Evolutionary conservation across 2,888 invertebrate genomes (phyloP).

Genomic region (Cerastis leucographa): DNA sequence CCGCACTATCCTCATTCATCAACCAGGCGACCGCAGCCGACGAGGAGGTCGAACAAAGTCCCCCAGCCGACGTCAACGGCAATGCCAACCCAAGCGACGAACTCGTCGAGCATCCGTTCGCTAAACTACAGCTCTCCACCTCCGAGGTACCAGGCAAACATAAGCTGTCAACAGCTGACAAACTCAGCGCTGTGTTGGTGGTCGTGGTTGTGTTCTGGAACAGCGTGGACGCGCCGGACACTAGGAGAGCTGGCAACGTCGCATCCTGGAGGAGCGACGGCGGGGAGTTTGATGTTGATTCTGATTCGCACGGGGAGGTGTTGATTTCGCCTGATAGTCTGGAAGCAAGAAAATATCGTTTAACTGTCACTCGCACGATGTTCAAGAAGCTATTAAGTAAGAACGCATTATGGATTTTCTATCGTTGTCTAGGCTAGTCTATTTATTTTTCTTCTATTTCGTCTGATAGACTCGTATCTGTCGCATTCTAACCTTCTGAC

Average conservation of each 20-base stretch:
- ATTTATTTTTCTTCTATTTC: not conserved
- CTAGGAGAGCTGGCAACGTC: constrained; percentile 85
- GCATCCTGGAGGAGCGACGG: constrained; percentile 86
- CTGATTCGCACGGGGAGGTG: constrained; percentile 91
- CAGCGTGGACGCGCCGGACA: constrained; percentile 84
- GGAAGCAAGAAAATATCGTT: constrained; percentile 64
- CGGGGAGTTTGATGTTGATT: constrained; percentile 92
- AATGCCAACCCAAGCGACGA: constrained; percentile 81
- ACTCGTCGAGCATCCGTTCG: constrained; percentile 86
- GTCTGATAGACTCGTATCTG: not conserved
- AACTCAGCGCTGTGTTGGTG: constrained; percentile 71
- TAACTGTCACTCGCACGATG: not conserved
- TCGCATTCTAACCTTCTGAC: not conserved
- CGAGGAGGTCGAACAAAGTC: constrained; percentile 86
- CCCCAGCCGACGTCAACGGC: constrained; percentile 84
- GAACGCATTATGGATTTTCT: not conserved
- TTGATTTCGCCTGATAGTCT: constrained; percentile 88
- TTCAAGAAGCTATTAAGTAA: no score
- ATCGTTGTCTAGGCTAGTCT: not conserved
- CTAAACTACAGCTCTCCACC: constrained; percentile 82
- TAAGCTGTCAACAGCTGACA: constrained; percentile 78
- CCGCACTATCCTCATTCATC: constrained; percentile 90
- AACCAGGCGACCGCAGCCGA: constrained; percentile 89
- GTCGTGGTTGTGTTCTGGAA: constrained; percentile 85
- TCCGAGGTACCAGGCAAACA: constrained; percentile 76